Conservation (phyloP, 2,797 vertebrate genomes). For the Xiphophorus birchmanni region DNA sequence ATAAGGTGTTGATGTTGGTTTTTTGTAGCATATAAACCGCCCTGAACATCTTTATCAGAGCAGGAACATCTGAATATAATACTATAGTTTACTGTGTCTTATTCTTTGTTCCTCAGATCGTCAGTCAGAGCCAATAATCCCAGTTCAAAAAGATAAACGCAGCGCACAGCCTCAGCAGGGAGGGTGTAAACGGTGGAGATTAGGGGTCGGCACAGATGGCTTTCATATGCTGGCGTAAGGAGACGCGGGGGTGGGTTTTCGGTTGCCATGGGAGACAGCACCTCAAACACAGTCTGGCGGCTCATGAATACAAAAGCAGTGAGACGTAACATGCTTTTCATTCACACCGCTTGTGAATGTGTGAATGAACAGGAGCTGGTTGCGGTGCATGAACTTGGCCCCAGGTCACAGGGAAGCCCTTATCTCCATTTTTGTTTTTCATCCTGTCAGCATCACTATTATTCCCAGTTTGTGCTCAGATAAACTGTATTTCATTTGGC, state of each 20-base stretch:
- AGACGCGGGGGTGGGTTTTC: constrained; percentile 54
- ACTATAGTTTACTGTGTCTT: constrained; percentile 13
- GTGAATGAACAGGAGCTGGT: constrained; percentile 59
- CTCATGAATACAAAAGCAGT: constrained; percentile 74
- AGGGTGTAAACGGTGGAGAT: constrained; percentile 55
- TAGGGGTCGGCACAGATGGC: constrained; percentile 76
- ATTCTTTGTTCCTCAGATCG: constrained; percentile 56
- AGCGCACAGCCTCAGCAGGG: constrained; percentile 51
- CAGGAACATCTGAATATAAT: constrained; percentile 28
- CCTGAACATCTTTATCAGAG: constrained; percentile 3
- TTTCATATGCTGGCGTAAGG: constrained; percentile 70
- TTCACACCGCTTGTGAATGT: constrained; percentile 32
- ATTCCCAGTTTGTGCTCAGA: constrained; percentile 20
- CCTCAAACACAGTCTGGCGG: constrained; percentile 63
- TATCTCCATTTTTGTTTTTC: not conserved
- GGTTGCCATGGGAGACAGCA: constrained; percentile 71
- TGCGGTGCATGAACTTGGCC: constrained; percentile 58
- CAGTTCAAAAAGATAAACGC: constrained; percentile 33
- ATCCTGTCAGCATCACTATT: constrained; percentile 30
- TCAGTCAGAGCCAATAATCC: constrained; percentile 31
- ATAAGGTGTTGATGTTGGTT: not conserved
- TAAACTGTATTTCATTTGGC: constrained; percentile 46
- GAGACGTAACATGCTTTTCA: constrained; percentile 53
- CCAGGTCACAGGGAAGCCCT: constrained; percentile 59
- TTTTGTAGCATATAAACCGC: constrained; percentile 6